Evolutionary conservation across 2,888 invertebrate species (phyloP), one percentile per base, ranked within the genome.

Genomic region (Stenoptilia bipunctidactyla): DNA sequence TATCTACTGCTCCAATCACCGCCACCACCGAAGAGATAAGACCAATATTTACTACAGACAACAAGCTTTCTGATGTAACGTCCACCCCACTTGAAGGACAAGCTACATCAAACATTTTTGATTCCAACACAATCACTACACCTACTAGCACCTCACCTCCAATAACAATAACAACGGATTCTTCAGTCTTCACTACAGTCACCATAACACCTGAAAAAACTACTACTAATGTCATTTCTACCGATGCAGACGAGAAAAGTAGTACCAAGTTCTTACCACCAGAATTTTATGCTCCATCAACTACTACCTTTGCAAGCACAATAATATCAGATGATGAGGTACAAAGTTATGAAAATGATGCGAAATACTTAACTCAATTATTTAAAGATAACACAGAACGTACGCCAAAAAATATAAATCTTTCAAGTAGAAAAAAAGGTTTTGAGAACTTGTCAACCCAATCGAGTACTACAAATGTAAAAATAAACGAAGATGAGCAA

Each of bases 161-260:
- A 37, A 36, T 42, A n/a, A 48, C 53, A 37, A 55, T 51, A 20
- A 52, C 57, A 10, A 34, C 44, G 25, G 51, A 50, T 27, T 53
- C 58, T 12, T 48, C 46, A 42, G 43, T 47, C 1, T 43, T 53
- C 15, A 55, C 53, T 12, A 58, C 55, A 36, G 61, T 55, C 37
- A 35, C 47, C 27, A 48, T 46, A 30, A 51, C 50, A 35, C 53
- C 58, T 10, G 53, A 52, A 27, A 53, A 53, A 27, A 40, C 48
- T 34, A 40, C 41, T 15, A 41, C 43, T 10, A 20, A 20, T 20
- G 8, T 20, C 20, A 20, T 20, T 20, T 3, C 3, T 20, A 5
- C 20, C 8, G 20, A n/a, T n/a, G n/a, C n/a, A n/a, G n/a, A n/a
- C n/a, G n/a, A n/a, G n/a, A n/a, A n/a, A n/a, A n/a, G n/a, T n/a